Evolutionary conservation across 2,797 vertebrate species (phyloP).

Genomic region (Paedocypris micromegethes): DNA sequence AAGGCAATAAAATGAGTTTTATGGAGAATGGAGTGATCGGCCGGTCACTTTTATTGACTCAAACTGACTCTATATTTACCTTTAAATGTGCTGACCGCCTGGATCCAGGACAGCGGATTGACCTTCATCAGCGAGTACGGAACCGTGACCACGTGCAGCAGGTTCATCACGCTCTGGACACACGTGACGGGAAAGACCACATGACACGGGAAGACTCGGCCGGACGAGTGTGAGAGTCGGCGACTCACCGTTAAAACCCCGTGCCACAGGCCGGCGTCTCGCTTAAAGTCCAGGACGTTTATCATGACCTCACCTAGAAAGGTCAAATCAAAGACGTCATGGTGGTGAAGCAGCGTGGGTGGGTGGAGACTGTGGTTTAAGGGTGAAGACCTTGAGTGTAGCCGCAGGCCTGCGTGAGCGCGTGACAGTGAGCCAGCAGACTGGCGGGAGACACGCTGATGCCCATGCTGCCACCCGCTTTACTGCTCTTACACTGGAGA

Average conservation of each 20-base stretch:
- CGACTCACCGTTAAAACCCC: conserved; percentile 86
- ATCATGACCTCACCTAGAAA: conserved; percentile 84
- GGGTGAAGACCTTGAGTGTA: conserved; percentile 80
- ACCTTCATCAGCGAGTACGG: conserved; percentile 97
- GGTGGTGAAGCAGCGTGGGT: neutral
- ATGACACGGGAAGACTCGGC: neutral
- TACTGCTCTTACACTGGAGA: conserved; percentile 90
- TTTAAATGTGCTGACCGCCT: conserved; percentile 92
- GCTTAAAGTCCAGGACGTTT: conserved; percentile 95
- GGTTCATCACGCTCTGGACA: conserved; percentile 87
- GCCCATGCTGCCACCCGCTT: conserved; percentile 94
- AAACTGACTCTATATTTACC: conserved; percentile 60
- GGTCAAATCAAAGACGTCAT: conserved; percentile 15
- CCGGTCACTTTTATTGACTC: neutral
- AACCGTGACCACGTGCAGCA: conserved; percentile 93
- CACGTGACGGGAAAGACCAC: conserved; percentile 8
- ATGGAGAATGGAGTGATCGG: no score
- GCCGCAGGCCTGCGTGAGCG: conserved; percentile 85
- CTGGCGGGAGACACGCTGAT: conserved; percentile 83
- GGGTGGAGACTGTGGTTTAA: no score
- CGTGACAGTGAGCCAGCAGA: conserved; percentile 86
- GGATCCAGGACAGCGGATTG: conserved; percentile 96
- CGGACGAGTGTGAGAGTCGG: neutral
- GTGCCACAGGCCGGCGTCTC: conserved; percentile 93
- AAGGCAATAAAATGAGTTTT: no score